These are phyloP conservation scores for Semaprochilodus insignis DNA, from an alignment of 2,797 vertebrate genomes.

Conservation along the genomic window DNA sequence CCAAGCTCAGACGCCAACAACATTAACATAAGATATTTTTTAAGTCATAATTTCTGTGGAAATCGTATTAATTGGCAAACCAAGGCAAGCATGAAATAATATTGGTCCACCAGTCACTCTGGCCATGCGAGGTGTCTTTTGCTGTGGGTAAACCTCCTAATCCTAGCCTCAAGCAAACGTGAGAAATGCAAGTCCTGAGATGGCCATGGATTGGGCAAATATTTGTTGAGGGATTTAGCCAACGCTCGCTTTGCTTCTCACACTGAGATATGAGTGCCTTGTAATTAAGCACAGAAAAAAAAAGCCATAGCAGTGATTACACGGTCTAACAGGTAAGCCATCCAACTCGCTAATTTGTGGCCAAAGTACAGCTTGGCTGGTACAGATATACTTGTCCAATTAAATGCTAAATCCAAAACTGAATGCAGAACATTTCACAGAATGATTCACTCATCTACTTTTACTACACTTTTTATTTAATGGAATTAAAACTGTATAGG, in stretches of 20 bases:
- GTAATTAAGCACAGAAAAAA: conserved; percentile 24
- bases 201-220: conserved; percentile 36
- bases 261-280: neutral
- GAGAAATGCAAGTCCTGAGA: conserved; percentile 8
- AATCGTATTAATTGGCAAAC: neutral
- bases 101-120: neutral
- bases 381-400: conserved; percentile 1
- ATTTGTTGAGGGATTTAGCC: conserved; percentile 27
- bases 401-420: neutral
- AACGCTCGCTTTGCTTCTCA: neutral
- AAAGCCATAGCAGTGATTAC: conserved; percentile 6
- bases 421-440: neutral
- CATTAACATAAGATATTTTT: neutral
- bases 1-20: neutral
- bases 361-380: conserved; percentile 1
- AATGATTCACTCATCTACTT: neutral
- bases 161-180: conserved; percentile 23
- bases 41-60: neutral
- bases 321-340: neutral
- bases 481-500: neutral
- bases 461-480: neutral
- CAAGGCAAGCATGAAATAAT: conserved; percentile 21
- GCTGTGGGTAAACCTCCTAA: conserved; percentile 16
- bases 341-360: neutral
- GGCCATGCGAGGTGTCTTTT: neutral